These are phyloP conservation scores for Holothuria scabra DNA, from an alignment of 53 echinoderm and acorn worm genomes.

Conservation along the genomic window DNA sequence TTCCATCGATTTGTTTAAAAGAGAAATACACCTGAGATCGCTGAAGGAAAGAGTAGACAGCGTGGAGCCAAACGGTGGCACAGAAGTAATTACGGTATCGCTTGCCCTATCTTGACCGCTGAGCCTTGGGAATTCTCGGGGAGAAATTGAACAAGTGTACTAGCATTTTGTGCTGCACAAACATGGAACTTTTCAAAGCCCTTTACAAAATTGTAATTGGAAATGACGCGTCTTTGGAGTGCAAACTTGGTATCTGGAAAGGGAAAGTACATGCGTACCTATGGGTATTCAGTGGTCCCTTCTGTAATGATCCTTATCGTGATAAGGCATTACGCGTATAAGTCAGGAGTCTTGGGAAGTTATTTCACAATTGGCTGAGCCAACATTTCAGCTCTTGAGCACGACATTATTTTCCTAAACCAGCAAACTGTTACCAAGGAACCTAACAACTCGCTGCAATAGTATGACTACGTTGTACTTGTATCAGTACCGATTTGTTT, in stretches of 20 bases:
- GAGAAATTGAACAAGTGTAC: not conserved
- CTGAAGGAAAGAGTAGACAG: constrained; percentile 20
- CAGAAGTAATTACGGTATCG: constrained; percentile 16
- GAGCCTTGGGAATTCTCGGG: constrained; percentile 14
- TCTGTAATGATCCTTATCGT: too few species aligned
- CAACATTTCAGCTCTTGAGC: too few species aligned
- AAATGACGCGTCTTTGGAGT: not conserved
- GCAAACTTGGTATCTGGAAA: not conserved
- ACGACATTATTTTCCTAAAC: too few species aligned
- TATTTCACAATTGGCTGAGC: too few species aligned
- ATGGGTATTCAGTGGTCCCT: too few species aligned
- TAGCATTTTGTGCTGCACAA: not conserved
- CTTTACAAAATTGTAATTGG: not conserved
- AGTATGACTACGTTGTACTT: too few species aligned
- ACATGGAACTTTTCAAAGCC: not conserved
- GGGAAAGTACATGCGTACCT: too few species aligned
- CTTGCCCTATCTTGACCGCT: not conserved
- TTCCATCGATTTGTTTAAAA: constrained; percentile 10
- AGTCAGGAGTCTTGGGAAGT: too few species aligned
- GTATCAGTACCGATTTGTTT: too few species aligned
- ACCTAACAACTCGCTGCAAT: too few species aligned
- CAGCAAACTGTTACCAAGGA: too few species aligned
- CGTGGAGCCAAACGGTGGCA: constrained; percentile 3
- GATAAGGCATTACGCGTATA: too few species aligned
- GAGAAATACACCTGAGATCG: constrained; percentile 23